Percentiles rank a stretch among this genome's conserved stretches.
phyloP scores from a whole-genome alignment of 2,888 invertebrate species.

The Biston betularia region DNA sequence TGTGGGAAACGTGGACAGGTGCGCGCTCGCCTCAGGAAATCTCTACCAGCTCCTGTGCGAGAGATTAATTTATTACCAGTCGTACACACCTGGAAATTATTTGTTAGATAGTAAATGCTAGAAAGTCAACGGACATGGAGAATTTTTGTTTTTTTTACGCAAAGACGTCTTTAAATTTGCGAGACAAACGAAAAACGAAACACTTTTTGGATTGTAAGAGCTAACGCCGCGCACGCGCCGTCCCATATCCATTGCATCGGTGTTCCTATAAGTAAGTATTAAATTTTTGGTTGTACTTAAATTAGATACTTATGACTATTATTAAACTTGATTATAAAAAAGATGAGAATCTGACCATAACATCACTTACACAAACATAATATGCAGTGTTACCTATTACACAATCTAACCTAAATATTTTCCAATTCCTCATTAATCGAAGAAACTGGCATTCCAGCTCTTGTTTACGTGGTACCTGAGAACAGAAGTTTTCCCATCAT shows the following conservation, averaged over 20 bases:
- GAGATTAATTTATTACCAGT: conserved; percentile 52
- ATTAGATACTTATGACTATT: too few relatives aligned
- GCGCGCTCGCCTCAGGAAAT: conserved; percentile 71
- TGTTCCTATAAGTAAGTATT: not conserved
- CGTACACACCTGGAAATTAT: conserved; percentile 44
- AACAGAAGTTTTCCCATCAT: conserved; percentile 68
- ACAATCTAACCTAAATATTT: conserved; percentile 1
- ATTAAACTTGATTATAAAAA: not conserved
- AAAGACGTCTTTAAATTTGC: too few relatives aligned
- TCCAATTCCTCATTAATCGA: conserved; percentile 12
- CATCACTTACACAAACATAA: not conserved
- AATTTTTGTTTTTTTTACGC: not conserved
- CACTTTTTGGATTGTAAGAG: too few relatives aligned
- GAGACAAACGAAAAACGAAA: too few relatives aligned
- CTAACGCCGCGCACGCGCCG: too few relatives aligned
- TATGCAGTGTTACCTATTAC: not conserved
- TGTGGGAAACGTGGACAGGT: conserved; percentile 78
- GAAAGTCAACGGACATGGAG: conserved; percentile 11
- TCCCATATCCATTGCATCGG: not conserved
- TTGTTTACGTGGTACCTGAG: conserved; percentile 45
- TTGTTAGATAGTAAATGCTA: conserved; percentile 32
- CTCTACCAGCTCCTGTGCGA: conserved; percentile 69
- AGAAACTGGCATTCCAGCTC: conserved; percentile 18
- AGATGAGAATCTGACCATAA: not conserved
- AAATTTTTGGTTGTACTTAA: not conserved